Evolutionary conservation across 2,113 vertebrate species (phyloP), one percentile per base, ranked within the genome.

Genomic region (Xiphorhynchus elegans): DNA sequence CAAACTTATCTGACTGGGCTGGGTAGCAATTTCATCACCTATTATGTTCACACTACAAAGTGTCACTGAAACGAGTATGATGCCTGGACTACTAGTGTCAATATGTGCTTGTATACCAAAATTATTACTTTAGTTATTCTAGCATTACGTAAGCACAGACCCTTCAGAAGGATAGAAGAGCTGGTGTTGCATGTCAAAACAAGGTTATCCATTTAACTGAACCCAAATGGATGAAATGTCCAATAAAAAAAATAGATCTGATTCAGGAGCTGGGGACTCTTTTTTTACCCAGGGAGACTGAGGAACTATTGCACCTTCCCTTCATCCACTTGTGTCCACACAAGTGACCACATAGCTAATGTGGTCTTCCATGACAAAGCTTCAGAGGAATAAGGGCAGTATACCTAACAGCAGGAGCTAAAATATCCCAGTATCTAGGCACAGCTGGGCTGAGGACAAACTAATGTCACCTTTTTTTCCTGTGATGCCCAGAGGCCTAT

Each of bases 381-480:
- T 86, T 60, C 23, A 37, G 56, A 88, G 23, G 5, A 90, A 17
- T 40, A 74, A 73, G 50, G 17, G 26, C 3, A 1, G 47, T 28
- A 44, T 9, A 90, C 50, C 31, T 58, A 78, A 82, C 17, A 75
- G 42, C 28, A 40, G 18, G 14, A 96, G 17, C 11, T 18, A 81
- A 16, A 60, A 77, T 35, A 88, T n/a, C 21, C 63, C 31, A 73
- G 6, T 13, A 94, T 4, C 10, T 26, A 29, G 31, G 52, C 83
- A 53, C 76, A 92, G 74, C 66, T 64, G 76, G 49, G 35, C 42
- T 68, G 37, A 92, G 91, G 80, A 87, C 83, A 93, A 84, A 95
- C 73, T 80, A 76, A 90, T 88, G 88, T 90, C 91, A 94, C 68
- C 67, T 94, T 92, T 92, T 78, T 60, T 78, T 60, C 63, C 79